phyloP scores from a whole-genome alignment of 2,888 invertebrate genomes.

The Spodoptera exigua region DNA sequence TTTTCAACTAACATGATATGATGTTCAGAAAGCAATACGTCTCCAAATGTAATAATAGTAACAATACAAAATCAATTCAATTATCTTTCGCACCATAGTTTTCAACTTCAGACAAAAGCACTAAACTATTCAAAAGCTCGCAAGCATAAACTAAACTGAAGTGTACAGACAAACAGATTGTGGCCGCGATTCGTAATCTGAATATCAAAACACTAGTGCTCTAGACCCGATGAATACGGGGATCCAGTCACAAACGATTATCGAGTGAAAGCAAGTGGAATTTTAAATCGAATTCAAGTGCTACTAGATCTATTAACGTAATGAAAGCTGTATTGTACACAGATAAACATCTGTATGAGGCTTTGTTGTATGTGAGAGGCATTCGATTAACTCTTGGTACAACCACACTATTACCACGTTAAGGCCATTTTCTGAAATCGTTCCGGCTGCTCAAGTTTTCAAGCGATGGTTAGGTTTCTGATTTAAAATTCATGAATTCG shows the following conservation, averaged over 20 bases:
- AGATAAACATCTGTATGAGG: constrained; percentile 4
- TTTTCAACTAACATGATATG: no score
- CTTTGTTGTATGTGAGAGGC: constrained; percentile 12
- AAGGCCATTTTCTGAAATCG: constrained; percentile 5
- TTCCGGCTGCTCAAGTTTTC: not conserved
- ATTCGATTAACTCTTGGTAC: constrained; percentile 21
- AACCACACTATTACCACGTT: constrained; percentile 6
- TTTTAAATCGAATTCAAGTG: constrained; percentile 30
- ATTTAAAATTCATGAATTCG: constrained; percentile 10
- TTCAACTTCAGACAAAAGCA: not conserved
- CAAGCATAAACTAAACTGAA: constrained; percentile 33
- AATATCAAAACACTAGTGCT: constrained; percentile 60
- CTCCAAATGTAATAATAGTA: no score
- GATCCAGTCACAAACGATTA: constrained; percentile 24
- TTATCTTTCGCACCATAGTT: no score
- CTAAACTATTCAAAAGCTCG: constrained; percentile 7
- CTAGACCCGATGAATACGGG: constrained; percentile 27
- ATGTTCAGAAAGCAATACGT: no score
- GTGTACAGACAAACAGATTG: constrained; percentile 37
- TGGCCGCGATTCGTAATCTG: constrained; percentile 50
- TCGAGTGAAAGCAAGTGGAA: constrained; percentile 13
- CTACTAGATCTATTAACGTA: constrained; percentile 16
- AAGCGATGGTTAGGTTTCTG: not conserved
- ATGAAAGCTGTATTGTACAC: constrained; percentile 2
- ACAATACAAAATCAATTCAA: no score